Base-by-base conservation (phyloP, 2,113 vertebrate genomes). In the Parus major region DNA sequence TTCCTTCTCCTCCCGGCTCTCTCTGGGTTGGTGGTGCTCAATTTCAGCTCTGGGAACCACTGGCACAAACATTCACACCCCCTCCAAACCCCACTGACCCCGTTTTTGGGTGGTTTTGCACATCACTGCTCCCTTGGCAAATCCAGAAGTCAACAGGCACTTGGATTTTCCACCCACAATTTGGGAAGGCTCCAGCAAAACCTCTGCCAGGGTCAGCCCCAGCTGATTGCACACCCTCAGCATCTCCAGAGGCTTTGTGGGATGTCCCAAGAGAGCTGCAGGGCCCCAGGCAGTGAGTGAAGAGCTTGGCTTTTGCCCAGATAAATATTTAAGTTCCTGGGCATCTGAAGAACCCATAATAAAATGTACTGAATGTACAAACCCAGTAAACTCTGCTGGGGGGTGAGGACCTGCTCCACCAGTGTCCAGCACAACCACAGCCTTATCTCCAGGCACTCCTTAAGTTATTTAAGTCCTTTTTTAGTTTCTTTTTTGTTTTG, bases 291-390 rank as follows among this genome's bases (percentile, higher is more conserved):
- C 59, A 52, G 50, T 21, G 35, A 95, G 72, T 52, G 14, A 56
- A 94, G 80, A 56, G 8, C 55, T 95, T 97, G 93, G 86, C 88
- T 72, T 65, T 78, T 52, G 33, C 52, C 46, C 92, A 96, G 29
- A 63, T 63, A 96, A 93, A 82, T 94, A 70, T 93, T 95, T 96
- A 89, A 96, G 87, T 88, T 75, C 31, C 78, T 72, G 69, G 80
- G 89, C 94, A 95, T 92, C 71, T 97, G 89, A 93, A 91, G 89
- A 95, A 95, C 88, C 85, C 82, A 39, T 85, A 95, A 95, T 87
- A 93, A 96, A 95, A 94, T 95, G 93, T 96, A 92, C 93, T 88
- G 94, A 97, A 90, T 94, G 92, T 69, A 65, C 61, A 59, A 73
- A 68, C 25, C 44, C 29, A 8, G 77, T 64, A 57, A 93, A 92